Evolutionary conservation across 1,140 invertebrate species (phyloP).

Genomic region (Atta cephalotes): DNA sequence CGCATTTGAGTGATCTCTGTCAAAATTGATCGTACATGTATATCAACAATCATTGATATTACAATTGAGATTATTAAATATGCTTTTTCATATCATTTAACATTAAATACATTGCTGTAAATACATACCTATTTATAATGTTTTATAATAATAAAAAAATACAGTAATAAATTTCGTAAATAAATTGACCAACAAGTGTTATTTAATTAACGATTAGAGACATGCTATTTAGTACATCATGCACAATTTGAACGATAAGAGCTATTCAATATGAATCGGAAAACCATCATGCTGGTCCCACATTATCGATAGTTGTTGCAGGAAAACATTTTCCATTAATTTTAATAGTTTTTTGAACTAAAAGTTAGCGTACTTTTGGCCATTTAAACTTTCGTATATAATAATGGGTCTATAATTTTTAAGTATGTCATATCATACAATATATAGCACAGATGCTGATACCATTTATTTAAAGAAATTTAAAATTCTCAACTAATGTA

Average conservation of each 20-base stretch:
- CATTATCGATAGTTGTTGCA: background rate
- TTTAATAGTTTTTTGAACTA: background rate
- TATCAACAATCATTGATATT: background rate
- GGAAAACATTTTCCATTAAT: background rate
- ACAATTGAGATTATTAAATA: background rate
- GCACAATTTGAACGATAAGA: background rate
- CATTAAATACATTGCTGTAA: background rate
- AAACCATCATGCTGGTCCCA: constrained; percentile 4
- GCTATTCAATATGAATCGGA: background rate
- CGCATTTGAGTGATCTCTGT: background rate
- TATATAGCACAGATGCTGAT: background rate
- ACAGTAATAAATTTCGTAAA: background rate
- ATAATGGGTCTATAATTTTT: background rate
- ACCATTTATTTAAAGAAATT: background rate
- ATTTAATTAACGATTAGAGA: background rate
- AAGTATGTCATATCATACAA: background rate
- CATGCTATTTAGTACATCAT: background rate
- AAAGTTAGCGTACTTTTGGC: background rate
- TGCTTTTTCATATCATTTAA: background rate
- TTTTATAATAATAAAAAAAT: background rate
- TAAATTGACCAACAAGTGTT: background rate
- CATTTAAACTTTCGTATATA: background rate
- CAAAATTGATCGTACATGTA: background rate
- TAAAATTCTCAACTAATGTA: background rate
- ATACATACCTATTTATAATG: background rate